Percentiles rank a stretch among this genome's conserved stretches.
phyloP scores from a whole-genome alignment of 2,113 vertebrate genomes.

The Microcebus jonahi region DNA sequence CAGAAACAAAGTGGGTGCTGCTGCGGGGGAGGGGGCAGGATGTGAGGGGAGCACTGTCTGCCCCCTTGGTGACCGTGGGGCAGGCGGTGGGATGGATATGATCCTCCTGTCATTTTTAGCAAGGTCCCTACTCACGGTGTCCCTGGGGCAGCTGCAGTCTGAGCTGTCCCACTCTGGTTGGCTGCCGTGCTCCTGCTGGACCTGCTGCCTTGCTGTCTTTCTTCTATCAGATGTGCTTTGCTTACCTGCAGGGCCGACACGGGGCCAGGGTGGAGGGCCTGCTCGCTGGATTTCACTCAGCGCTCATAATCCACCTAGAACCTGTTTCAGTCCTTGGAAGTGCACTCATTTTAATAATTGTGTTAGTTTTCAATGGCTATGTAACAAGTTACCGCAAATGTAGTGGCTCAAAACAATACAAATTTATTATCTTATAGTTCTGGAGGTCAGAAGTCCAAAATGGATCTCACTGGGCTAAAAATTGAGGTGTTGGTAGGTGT shows the following conservation, averaged over 20 bases:
- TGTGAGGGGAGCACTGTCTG: neutral
- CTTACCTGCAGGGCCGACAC: neutral
- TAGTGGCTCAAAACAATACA: neutral
- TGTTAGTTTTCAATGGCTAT: neutral
- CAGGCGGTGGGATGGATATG: too few species aligned
- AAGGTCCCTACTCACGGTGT: neutral
- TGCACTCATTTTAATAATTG: conserved; percentile 5
- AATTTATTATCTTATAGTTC: neutral
- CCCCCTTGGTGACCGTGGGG: neutral
- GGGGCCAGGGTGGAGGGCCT: neutral
- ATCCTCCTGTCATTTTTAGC: neutral
- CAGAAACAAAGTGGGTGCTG: neutral
- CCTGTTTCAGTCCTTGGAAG: neutral
- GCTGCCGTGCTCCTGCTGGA: neutral
- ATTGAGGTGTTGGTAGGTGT: neutral
- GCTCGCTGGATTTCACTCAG: neutral
- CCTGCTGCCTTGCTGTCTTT: neutral
- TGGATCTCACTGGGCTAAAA: neutral
- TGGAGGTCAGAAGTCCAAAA: neutral
- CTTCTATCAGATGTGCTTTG: neutral
- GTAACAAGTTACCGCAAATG: neutral
- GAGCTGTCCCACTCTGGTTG: neutral
- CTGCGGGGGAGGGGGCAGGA: neutral
- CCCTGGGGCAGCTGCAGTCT: neutral
- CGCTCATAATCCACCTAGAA: neutral